These are phyloP conservation scores for Marisa cornuarietis DNA, from an alignment of 1,140 invertebrate genomes.

Conservation along the genomic window DNA sequence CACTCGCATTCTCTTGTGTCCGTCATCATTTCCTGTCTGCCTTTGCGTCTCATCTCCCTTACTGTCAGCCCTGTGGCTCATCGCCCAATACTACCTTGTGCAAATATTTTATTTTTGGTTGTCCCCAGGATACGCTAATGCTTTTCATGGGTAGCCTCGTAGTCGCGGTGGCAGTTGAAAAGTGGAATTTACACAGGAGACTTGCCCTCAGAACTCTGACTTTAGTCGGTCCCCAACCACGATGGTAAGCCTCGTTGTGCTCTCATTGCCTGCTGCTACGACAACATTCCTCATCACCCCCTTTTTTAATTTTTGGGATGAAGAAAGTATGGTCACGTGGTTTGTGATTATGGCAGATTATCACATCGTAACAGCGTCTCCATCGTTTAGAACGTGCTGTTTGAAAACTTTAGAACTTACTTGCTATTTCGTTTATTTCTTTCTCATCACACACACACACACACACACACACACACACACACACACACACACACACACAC, in stretches of 20 bases:
- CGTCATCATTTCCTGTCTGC: not conserved
- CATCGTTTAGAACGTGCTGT: too few relatives aligned
- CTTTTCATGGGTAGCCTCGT: constrained; percentile 79
- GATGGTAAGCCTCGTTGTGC: constrained; percentile 41
- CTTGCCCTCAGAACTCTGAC: constrained; percentile 85
- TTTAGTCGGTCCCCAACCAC: constrained; percentile 74
- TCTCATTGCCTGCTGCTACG: not conserved
- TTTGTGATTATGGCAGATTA: too few relatives aligned
- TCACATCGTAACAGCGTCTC: too few relatives aligned
- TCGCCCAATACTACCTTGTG: not conserved
- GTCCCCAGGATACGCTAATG: constrained; percentile 79
- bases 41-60: not conserved
- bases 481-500: too few relatives aligned
- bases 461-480: too few relatives aligned
- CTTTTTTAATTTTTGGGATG: too few relatives aligned
- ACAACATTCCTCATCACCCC: too few relatives aligned
- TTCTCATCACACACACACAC: too few relatives aligned
- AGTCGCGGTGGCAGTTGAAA: constrained; percentile 86
- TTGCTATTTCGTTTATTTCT: too few relatives aligned
- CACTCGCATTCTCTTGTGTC: not conserved
- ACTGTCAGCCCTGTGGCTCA: not conserved
- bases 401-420: too few relatives aligned
- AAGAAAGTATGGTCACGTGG: too few relatives aligned
- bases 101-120: not conserved
- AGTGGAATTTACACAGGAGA: constrained; percentile 84